phyloP scores from a whole-genome alignment of 2,113 vertebrate genomes.

The Struthio camelus region DNA sequence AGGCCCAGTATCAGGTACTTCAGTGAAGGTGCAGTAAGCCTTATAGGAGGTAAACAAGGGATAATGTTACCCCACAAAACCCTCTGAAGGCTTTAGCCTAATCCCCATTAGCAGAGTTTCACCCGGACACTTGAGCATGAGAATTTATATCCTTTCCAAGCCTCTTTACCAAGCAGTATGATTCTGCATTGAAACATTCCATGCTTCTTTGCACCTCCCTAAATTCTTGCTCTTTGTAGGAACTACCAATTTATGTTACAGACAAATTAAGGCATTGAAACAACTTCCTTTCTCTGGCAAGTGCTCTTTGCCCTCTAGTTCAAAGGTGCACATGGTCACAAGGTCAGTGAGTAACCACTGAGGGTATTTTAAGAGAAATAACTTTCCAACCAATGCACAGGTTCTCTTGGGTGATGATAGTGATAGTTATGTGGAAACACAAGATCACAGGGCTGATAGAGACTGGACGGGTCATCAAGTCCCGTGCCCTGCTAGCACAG shows the following conservation, averaged over 20 bases:
- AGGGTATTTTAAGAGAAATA: not conserved
- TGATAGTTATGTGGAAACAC: accelerated
- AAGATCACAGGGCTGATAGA: not conserved
- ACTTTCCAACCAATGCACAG: not conserved
- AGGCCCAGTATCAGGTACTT: not conserved
- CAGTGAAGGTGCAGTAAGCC: not conserved
- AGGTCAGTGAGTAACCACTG: not conserved
- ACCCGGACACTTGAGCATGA: not conserved
- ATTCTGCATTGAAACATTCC: not conserved
- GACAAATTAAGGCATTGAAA: not conserved
- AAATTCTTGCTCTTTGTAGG: not conserved
- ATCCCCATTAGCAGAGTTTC: not conserved
- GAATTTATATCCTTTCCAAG: not conserved
- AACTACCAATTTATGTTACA: not conserved
- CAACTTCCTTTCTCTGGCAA: not conserved
- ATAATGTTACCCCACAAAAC: not conserved
- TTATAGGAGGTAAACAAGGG: not conserved
- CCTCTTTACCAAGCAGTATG: not conserved
- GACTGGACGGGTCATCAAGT: not conserved
- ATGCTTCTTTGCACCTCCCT: not conserved
- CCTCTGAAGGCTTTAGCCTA: not conserved
- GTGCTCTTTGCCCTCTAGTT: not conserved
- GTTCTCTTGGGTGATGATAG: not conserved
- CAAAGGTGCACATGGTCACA: not conserved
- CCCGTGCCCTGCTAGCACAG: not conserved